A percentile compares a stretch with the other conserved stretches of the same genome.
Evolutionary conservation across 1,140 invertebrate species (phyloP).

Genomic region (Metopolophium dirhodum): DNA sequence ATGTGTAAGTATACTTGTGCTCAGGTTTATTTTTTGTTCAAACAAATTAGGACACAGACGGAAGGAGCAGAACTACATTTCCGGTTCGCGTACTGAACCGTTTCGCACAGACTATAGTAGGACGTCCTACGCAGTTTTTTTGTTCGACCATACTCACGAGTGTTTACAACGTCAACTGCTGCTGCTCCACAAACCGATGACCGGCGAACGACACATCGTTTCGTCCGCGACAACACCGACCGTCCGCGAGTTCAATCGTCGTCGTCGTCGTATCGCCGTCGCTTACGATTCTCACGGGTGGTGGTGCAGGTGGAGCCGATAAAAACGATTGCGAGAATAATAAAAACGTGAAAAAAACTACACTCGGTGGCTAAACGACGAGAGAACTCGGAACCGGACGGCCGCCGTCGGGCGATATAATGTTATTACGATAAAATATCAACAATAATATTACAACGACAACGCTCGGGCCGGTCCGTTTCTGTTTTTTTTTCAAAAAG

Average conservation of each 20-base stretch:
- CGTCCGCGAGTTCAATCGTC: not conserved
- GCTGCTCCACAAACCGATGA: not conserved
- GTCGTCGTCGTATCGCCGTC: not conserved
- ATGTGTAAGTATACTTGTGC: not conserved
- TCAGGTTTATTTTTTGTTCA: not conserved
- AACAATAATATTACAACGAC: not conserved
- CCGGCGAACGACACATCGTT: not conserved
- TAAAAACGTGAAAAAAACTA: not conserved
- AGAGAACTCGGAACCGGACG: not conserved
- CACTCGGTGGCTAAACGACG: not conserved
- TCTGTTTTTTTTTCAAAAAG: constrained; percentile 22
- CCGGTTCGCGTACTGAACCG: not conserved
- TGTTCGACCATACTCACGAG: not conserved
- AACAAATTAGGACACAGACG: not conserved
- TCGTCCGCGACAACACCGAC: not conserved
- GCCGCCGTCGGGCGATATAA: not conserved
- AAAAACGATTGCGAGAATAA: not conserved
- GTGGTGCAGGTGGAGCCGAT: not conserved
- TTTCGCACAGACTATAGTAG: not conserved
- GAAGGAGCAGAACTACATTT: not conserved
- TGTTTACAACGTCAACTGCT: not conserved
- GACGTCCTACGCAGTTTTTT: not conserved
- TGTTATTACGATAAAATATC: not conserved
- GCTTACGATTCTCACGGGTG: not conserved
- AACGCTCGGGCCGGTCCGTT: not conserved